Base-by-base conservation (phyloP, 2,113 vertebrate genomes). In the Eublepharis macularius region DNA sequence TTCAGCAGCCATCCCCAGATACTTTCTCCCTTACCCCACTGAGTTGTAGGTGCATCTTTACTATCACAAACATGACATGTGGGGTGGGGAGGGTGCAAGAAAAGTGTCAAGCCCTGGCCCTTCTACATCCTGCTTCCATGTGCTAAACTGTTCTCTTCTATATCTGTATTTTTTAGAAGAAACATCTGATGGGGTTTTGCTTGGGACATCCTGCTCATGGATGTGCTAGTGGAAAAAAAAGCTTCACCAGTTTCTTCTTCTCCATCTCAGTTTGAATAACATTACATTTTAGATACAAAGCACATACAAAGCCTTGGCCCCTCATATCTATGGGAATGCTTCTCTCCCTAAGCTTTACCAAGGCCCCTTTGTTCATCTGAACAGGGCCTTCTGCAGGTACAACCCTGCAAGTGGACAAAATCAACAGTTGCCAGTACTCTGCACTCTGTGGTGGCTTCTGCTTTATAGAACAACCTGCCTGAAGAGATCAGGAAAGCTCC, bases 241-340 rank as follows among this genome's bases (percentile, higher is more conserved):
- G 34, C n/a, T n/a, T n/a, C 49, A 89, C 51, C 86, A 82, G 77
- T 0, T 9, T 29, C 41, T 11, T 75, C 0, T 39, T 0, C 2
- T 0, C 0, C 12, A 0, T 0, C 2, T 8, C 54, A 60, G 2
- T 75, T 86, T n/a, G 29, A 45, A 70, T 34, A 69, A 43, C 51
- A 70, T 57, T 45, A 84, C 29, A 57, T 43, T 84, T 70, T 19
- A 57, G 76, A 43, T 29, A 72, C 36, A 85, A 80, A 80, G 7
- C 12, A 72, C n/a, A n/a, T n/a, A n/a, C n/a, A n/a, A n/a, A n/a
- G n/a, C n/a, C n/a, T n/a, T n/a, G n/a, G n/a, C n/a, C n/a, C n/a
- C n/a, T n/a, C n/a, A n/a, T n/a, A n/a, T n/a, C n/a, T n/a, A n/a
- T n/a, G n/a, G n/a, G n/a, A n/a, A n/a, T n/a, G n/a, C n/a, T n/a